Conservation (phyloP, 2,888 invertebrate species). For the Phaonia tiefii region DNA sequence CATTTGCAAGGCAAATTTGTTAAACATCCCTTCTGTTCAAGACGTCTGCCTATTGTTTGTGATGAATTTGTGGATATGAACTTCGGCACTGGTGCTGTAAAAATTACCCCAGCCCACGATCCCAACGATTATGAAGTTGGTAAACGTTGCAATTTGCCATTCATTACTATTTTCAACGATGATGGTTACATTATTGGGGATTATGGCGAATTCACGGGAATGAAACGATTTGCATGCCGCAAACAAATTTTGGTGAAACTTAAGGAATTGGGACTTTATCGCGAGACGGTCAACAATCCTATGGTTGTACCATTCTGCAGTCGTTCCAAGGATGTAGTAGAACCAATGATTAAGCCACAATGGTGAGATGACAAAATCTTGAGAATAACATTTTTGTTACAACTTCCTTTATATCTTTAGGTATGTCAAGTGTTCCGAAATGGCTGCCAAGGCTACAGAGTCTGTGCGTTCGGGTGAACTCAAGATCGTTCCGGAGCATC, state of each 20-base stretch:
- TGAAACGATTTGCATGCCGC: conserved; percentile 95
- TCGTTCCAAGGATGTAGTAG: conserved; percentile 98
- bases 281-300: conserved; percentile 92
- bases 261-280: conserved; percentile 86
- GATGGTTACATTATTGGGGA: conserved; percentile 91
- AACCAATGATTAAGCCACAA: conserved; percentile 97
- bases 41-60: conserved; percentile 92
- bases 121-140: conserved; percentile 98
- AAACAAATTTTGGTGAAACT: conserved; percentile 89
- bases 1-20: conserved; percentile 91
- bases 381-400: not conserved
- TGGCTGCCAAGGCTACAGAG: conserved; percentile 92
- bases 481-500: conserved; percentile 93
- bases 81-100: conserved; percentile 99
- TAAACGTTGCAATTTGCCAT: conserved; percentile 91
- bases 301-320: conserved; percentile 98
- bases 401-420: conserved; percentile 75
- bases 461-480: conserved; percentile 90
- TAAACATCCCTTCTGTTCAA: conserved; percentile 92
- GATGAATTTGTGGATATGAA: conserved; percentile 97
- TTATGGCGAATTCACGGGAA: conserved; percentile 90
- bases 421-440: conserved; percentile 93
- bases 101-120: conserved; percentile 99
- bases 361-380: conserved; percentile 84
- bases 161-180: conserved; percentile 94